phyloP scores from a whole-genome alignment of 2,888 invertebrate species.

The Leptothorax acervorum region DNA sequence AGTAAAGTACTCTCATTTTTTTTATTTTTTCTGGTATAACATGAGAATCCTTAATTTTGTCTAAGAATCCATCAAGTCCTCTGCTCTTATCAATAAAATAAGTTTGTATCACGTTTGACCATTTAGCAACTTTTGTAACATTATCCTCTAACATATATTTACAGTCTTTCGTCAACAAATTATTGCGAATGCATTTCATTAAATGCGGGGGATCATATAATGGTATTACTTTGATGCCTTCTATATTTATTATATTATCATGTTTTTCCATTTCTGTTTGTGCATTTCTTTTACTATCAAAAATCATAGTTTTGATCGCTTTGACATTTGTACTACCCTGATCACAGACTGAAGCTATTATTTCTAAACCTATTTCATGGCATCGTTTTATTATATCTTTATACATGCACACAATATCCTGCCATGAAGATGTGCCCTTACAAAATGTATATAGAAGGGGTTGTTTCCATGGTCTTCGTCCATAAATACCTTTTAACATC shows the following conservation, averaged over 20 bases:
- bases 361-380: background rate
- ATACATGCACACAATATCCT: background rate
- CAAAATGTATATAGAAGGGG: background rate
- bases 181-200: background rate
- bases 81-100: conserved; percentile 1
- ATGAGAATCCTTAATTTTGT: background rate
- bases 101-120: background rate
- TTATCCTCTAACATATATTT: background rate
- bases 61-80: background rate
- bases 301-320: background rate
- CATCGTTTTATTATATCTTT: background rate
- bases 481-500: background rate
- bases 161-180: background rate
- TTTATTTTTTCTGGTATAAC: background rate
- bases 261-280: background rate
- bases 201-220: background rate
- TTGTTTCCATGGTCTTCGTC: background rate
- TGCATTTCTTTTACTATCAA: background rate
- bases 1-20: background rate
- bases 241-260: background rate
- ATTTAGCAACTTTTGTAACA: background rate
- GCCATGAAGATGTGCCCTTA: background rate
- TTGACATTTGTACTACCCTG: background rate
- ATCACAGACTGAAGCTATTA: background rate
- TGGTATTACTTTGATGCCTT: background rate